Conservation (phyloP, 2,797 vertebrate genomes). For the Bovichtus variegatus region DNA sequence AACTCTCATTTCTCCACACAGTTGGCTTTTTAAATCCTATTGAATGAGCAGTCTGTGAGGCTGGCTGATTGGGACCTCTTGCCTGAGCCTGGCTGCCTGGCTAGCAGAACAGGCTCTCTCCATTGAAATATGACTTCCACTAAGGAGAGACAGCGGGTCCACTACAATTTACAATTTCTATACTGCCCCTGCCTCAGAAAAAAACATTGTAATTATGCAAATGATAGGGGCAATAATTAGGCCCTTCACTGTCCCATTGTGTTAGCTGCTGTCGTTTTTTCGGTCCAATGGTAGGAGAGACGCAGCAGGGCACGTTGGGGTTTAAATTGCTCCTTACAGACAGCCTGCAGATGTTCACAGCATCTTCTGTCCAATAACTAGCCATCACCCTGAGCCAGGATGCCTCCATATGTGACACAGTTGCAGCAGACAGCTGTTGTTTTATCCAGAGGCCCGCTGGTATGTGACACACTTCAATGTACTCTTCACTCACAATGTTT, state of each 20-base stretch:
- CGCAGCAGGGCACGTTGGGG: constrained; percentile 55
- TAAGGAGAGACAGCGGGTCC: constrained; percentile 80
- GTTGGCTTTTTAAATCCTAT: constrained; percentile 99
- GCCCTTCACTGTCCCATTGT: constrained; percentile 83
- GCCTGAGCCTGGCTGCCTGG: constrained; percentile 83
- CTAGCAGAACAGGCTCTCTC: constrained; percentile 92
- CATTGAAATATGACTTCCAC: constrained; percentile 94
- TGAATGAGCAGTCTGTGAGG: constrained; percentile 91
- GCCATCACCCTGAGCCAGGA: constrained; percentile 34
- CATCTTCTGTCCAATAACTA: constrained; percentile 48
- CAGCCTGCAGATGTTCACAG: constrained; percentile 76
- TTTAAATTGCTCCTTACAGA: constrained; percentile 72
- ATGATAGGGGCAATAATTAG: constrained; percentile 88
- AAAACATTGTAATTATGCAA: constrained; percentile 89
- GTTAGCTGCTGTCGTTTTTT: constrained; percentile 70
- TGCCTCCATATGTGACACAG: neutral
- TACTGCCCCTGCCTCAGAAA: constrained; percentile 80
- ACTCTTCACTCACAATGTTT: neutral
- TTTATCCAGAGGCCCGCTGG: constrained; percentile 8
- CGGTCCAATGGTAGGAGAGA: constrained; percentile 68
- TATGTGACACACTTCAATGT: neutral
- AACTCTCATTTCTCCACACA: constrained; percentile 99
- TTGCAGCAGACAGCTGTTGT: constrained; percentile 12
- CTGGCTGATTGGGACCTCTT: constrained; percentile 79
- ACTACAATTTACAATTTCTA: constrained; percentile 89